phyloP scores from a whole-genome alignment of 2,113 vertebrate species.

The Dromas ardeola region DNA sequence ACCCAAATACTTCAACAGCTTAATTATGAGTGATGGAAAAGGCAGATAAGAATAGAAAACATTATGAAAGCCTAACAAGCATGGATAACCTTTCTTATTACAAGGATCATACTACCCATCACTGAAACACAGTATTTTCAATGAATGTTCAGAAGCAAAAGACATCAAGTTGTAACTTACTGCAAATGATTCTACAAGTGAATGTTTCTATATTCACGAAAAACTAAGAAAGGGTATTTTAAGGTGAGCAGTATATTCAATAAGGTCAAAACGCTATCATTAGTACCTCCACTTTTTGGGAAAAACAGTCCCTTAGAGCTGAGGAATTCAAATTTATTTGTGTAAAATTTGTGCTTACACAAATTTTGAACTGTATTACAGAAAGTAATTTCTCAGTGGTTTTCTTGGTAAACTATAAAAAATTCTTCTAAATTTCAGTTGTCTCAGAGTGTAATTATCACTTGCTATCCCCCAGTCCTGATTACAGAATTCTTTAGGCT shows the following conservation, averaged over 20 bases:
- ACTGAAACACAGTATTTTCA: background rate
- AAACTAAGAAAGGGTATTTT: background rate
- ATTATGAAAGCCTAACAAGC: background rate
- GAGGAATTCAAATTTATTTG: background rate
- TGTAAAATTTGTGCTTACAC: background rate
- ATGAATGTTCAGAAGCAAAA: background rate
- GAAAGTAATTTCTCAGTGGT: background rate
- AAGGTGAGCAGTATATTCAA: background rate
- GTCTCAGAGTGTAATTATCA: background rate
- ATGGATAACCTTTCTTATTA: background rate
- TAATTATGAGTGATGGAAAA: background rate
- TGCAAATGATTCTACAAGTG: background rate
- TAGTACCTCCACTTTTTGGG: background rate
- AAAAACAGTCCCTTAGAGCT: background rate
- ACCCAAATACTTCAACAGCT: background rate
- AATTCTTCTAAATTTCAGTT: background rate
- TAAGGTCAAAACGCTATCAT: background rate
- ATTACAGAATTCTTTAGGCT: background rate
- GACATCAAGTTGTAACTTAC: background rate
- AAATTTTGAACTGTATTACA: background rate
- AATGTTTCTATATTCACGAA: background rate
- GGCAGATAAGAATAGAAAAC: background rate
- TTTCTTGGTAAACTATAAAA: background rate
- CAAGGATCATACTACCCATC: background rate
- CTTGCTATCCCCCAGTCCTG: background rate